These are phyloP conservation scores for Pomatostomus ruficeps DNA, from an alignment of 2,113 vertebrate species.

Conservation along the genomic window DNA sequence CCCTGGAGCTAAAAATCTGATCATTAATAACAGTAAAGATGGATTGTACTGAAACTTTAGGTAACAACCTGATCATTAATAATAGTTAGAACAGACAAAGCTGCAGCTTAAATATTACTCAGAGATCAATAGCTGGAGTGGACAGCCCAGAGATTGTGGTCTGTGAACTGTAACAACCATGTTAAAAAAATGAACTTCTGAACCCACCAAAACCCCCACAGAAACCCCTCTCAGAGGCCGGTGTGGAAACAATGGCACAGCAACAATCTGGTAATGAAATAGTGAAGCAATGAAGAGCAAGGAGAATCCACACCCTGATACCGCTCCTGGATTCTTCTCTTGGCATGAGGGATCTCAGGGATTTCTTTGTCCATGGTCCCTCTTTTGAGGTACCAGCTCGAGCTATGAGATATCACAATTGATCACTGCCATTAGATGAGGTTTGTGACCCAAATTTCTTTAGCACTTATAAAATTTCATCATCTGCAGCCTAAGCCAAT, in stretches of 20 bases:
- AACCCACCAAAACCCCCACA: not conserved
- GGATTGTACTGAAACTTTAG: not conserved
- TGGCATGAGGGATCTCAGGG: not conserved
- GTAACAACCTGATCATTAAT: not conserved
- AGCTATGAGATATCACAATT: not conserved
- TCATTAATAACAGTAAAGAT: not conserved
- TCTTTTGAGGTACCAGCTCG: fast-evolving
- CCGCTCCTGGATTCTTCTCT: not conserved
- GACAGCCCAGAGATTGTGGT: not conserved
- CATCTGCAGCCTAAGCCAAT: not conserved
- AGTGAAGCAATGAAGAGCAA: not conserved
- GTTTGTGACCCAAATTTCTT: not conserved
- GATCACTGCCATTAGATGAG: not conserved
- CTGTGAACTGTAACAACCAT: not conserved
- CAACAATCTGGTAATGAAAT: not conserved
- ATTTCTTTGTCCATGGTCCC: not conserved
- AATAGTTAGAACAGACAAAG: not conserved
- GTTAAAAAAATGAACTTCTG: not conserved
- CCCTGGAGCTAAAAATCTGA: not conserved
- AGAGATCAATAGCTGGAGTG: not conserved
- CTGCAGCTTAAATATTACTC: not conserved
- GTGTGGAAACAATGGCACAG: not conserved
- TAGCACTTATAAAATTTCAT: not conserved
- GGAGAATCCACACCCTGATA: not conserved
- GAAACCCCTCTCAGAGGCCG: not conserved